Percentiles rank a stretch among this genome's conserved stretches.
Evolutionary conservation across 1,140 invertebrate species (phyloP).

Genomic region (Lordiphosa mommai): DNA sequence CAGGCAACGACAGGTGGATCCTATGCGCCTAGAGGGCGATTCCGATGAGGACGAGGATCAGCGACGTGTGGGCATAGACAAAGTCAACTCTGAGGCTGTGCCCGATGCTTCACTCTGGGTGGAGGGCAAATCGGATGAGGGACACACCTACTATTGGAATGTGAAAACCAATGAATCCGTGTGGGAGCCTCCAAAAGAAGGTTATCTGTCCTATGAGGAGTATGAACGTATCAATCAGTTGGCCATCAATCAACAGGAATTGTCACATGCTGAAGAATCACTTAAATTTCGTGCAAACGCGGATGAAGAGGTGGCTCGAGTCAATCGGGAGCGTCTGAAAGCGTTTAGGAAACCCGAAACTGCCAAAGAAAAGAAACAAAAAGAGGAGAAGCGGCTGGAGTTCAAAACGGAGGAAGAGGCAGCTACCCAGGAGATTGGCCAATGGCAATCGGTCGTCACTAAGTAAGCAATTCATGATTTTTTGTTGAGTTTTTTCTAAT

Average conservation of each 20-base stretch:
- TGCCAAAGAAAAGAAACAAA: slow-evolving; percentile 72
- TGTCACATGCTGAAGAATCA: slow-evolving; percentile 68
- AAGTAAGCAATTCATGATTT: slow-evolving; percentile 75
- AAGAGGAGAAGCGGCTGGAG: slow-evolving; percentile 78
- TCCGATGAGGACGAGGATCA: slow-evolving; percentile 79
- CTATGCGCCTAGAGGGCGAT: slow-evolving; percentile 58
- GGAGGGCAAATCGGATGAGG: slow-evolving; percentile 84
- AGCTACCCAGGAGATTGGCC: slow-evolving; percentile 83
- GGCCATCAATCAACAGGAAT: slow-evolving; percentile 81
- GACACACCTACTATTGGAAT: slow-evolving; percentile 90
- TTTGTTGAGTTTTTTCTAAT: background rate
- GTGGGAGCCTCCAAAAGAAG: slow-evolving; percentile 85
- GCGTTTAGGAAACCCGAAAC: slow-evolving; percentile 40
- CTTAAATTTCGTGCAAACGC: slow-evolving; percentile 62
- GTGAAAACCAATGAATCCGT: slow-evolving; percentile 85
- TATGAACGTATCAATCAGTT: slow-evolving; percentile 82
- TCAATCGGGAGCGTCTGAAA: slow-evolving; percentile 79
- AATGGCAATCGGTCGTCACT: slow-evolving; percentile 83
- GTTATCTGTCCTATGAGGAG: slow-evolving; percentile 83
- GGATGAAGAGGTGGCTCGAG: slow-evolving; percentile 75
- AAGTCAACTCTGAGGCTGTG: slow-evolving; percentile 64
- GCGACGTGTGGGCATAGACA: slow-evolving; percentile 62
- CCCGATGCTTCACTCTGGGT: slow-evolving; percentile 83
- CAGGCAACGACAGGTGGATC: slow-evolving; percentile 60
- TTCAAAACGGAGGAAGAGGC: slow-evolving; percentile 80